These are phyloP conservation scores for Stigmatopora argus DNA, from an alignment of 2,113 vertebrate species.

Conservation along the genomic window DNA sequence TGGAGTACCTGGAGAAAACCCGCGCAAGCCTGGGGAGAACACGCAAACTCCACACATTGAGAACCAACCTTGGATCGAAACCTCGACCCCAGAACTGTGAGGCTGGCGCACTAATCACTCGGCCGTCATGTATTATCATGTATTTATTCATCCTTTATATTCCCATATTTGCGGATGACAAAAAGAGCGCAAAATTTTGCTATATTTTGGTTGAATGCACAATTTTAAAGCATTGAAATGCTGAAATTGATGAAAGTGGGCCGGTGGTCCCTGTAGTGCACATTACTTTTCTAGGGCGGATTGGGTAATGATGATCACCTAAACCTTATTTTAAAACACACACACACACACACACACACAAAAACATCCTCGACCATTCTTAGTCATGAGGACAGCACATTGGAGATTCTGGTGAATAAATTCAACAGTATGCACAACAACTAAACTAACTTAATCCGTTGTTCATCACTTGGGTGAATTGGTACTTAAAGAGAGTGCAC, in stretches of 20 bases:
- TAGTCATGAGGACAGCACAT: slow-evolving; percentile 35
- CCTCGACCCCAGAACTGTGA: too few relatives aligned
- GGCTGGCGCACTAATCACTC: too few relatives aligned
- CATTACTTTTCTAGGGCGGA: slow-evolving; percentile 70
- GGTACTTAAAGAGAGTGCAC: slow-evolving; percentile 3
- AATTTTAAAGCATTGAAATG: not conserved
- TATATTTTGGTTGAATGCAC: not conserved
- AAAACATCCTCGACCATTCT: slow-evolving; percentile 38
- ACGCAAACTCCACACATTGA: too few relatives aligned
- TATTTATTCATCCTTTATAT: too few relatives aligned
- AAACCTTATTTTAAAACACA: slow-evolving; percentile 33
- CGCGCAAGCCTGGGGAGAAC: too few relatives aligned
- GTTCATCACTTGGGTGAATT: not conserved
- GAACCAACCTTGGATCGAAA: too few relatives aligned
- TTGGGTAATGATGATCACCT: slow-evolving; percentile 61
- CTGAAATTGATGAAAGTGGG: slow-evolving; percentile 61
- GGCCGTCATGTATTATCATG: too few relatives aligned
- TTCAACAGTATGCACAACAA: slow-evolving; percentile 11
- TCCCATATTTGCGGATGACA: not conserved
- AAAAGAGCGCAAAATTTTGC: too few relatives aligned
- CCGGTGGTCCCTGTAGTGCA: slow-evolving; percentile 70
- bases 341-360: too few relatives aligned
- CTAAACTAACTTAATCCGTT: not conserved
- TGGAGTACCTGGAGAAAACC: too few relatives aligned
- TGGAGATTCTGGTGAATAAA: too few relatives aligned